phyloP scores from a whole-genome alignment of 2,797 vertebrate genomes.

The Nasua narica region DNA sequence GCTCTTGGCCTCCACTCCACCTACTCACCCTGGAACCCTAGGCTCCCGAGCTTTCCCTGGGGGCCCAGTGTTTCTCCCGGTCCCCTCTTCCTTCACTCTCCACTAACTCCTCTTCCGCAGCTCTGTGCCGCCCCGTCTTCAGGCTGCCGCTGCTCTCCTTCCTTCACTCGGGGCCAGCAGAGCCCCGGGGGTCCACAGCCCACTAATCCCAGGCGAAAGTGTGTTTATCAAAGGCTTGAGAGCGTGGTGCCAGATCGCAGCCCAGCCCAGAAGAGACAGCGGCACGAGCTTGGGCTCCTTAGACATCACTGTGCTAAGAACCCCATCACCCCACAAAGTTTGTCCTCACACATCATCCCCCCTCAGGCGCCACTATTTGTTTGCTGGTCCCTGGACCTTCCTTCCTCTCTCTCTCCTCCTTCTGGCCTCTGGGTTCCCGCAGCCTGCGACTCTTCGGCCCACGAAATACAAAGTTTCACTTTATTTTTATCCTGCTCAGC shows the following conservation, averaged over 20 bases:
- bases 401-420: not conserved
- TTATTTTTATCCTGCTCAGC: not conserved
- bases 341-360: not conserved
- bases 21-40: not conserved
- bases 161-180: fast-evolving
- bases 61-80: not conserved
- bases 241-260: not conserved
- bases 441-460: not conserved
- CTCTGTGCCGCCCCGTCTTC: not conserved
- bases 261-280: not conserved
- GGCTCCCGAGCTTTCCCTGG: not conserved
- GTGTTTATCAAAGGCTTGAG: not conserved
- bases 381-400: not conserved
- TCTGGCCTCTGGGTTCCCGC: not conserved
- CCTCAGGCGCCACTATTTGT: not conserved
- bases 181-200: not conserved
- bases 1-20: not conserved
- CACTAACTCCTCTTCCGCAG: not conserved
- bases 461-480: not conserved
- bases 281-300: not conserved
- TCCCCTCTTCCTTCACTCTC: not conserved
- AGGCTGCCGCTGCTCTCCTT: not conserved
- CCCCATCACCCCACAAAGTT: too few relatives aligned
- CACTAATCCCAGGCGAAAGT: not conserved
- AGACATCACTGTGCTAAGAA: not conserved